A percentile compares a stretch with the other conserved stretches of the same genome.
Evolutionary conservation across 2,113 vertebrate genomes (phyloP).

Genomic region (Epinephelus cyanopodus): DNA sequence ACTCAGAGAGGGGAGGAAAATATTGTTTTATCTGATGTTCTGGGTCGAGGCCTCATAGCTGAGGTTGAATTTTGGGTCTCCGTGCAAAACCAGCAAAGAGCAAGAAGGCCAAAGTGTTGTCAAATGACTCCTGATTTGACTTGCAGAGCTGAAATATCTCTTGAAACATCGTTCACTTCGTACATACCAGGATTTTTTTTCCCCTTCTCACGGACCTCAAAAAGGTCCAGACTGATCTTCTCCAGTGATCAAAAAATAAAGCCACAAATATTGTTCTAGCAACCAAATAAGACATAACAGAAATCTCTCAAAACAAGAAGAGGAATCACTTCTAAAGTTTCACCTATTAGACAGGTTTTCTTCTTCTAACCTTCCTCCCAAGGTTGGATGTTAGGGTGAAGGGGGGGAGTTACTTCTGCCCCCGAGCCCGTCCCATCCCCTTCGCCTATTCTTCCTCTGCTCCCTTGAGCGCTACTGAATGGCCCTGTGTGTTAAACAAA

Average conservation of each 20-base stretch:
- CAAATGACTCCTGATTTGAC: slow-evolving; percentile 27
- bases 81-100: slow-evolving; percentile 12
- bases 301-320: slow-evolving; percentile 4
- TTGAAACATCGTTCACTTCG: slow-evolving; percentile 3
- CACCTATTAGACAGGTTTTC: slow-evolving; percentile 55
- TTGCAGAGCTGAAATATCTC: slow-evolving; percentile 5
- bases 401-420: slow-evolving; percentile 63
- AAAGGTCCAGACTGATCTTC: slow-evolving; percentile 1
- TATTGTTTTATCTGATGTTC: slow-evolving; percentile 57
- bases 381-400: slow-evolving; percentile 52
- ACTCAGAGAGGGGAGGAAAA: slow-evolving; percentile 13
- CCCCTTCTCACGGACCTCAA: not conserved
- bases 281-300: not conserved
- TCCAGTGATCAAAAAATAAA: not conserved
- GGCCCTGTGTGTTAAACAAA: slow-evolving; percentile 87
- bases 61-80: slow-evolving; percentile 45
- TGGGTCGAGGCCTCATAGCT: slow-evolving; percentile 20
- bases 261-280: not conserved
- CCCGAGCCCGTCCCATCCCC: slow-evolving; percentile 73
- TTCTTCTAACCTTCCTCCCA: slow-evolving; percentile 47
- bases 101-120: slow-evolving; percentile 27
- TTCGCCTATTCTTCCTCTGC: slow-evolving; percentile 76
- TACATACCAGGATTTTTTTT: not conserved
- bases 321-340: not conserved
- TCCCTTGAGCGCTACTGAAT: slow-evolving; percentile 85